phyloP scores from a whole-genome alignment of 2,888 invertebrate genomes.

The Phymatocera aterrima region DNA sequence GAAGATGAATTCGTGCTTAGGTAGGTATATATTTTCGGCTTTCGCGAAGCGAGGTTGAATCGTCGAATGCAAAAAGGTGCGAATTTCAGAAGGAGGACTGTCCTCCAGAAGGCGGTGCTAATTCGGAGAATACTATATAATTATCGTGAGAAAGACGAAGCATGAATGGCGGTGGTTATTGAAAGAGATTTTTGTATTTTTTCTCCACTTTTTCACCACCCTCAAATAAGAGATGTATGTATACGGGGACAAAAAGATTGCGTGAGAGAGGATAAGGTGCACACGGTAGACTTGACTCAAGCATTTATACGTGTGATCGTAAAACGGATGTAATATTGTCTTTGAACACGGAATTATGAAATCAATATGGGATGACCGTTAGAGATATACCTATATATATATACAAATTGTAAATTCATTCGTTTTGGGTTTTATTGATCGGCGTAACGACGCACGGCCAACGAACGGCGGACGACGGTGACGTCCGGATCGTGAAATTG shows the following conservation, averaged over 20 bases:
- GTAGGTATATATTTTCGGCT: background rate
- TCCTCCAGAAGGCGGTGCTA: background rate
- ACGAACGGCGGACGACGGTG: too few relatives aligned
- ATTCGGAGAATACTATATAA: background rate
- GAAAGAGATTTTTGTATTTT: background rate
- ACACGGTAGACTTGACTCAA: conserved; percentile 54
- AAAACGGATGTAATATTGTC: conserved; percentile 58
- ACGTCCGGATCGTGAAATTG: too few relatives aligned
- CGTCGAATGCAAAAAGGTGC: conserved; percentile 22
- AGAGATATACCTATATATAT: background rate
- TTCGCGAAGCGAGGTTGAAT: background rate
- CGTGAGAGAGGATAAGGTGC: conserved; percentile 47
- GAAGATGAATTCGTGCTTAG: too few relatives aligned
- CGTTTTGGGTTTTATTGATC: background rate
- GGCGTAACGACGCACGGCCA: background rate
- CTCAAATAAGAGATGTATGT: background rate
- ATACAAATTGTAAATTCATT: background rate
- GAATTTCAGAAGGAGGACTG: background rate
- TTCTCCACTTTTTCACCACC: background rate
- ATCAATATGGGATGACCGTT: background rate
- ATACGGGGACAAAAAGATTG: background rate
- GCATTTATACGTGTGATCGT: conserved; percentile 66
- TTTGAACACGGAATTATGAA: background rate
- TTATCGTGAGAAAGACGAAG: conserved; percentile 27
- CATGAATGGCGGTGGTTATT: conserved; percentile 2